Base-by-base conservation (phyloP, 2,888 invertebrate species). In the Trachelus stipa region DNA sequence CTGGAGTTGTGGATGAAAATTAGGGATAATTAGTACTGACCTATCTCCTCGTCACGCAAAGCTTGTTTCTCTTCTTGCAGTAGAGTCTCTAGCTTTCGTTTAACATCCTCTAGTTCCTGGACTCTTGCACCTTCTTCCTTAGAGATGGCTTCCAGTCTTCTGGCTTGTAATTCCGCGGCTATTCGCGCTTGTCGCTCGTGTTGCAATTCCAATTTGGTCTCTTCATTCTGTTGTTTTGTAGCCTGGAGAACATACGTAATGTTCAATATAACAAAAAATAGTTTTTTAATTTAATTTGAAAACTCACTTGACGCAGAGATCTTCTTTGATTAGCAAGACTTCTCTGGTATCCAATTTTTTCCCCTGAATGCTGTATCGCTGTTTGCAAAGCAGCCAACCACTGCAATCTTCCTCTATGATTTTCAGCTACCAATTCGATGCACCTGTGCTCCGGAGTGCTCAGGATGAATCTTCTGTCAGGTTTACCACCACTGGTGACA, bases 31-130 rank as follows among this genome's bases (percentile, higher is more conserved):
- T 2, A 33, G 23, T 23, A 75, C 23, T 87, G 87, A 81, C 94
- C 94, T 80, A 97, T 96, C 93, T 97, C 97, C 90, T 97, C 97
- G 84, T 97, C 97, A 83, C 95, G 92, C 87, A 97, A 96, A 0
- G 97, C 97, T 90, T 96, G 96, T 0, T 96, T 96, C 90, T 97
- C 97, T 90, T 97, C 96, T 83, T 96, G 95, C 23, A 97, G 90
- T 4, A 96, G 91, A 81, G 93, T 93, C 90, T 97, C 96, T 75
- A 97, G 90, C 85, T 95, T 94, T 12, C 92, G 91, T 88, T 95
- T 94, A 6, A 95, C 93, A 83, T 94, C 94, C 89, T 96, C 96
- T 79, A 97, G 91, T 90, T 96, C 96, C 86, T 94, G 94, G 82
- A 96, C 92, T 82, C 95, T 94, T 83, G 94, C 94, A 81, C 95